Base-by-base conservation (phyloP, 2,113 vertebrate species). In the Equus quagga region DNA sequence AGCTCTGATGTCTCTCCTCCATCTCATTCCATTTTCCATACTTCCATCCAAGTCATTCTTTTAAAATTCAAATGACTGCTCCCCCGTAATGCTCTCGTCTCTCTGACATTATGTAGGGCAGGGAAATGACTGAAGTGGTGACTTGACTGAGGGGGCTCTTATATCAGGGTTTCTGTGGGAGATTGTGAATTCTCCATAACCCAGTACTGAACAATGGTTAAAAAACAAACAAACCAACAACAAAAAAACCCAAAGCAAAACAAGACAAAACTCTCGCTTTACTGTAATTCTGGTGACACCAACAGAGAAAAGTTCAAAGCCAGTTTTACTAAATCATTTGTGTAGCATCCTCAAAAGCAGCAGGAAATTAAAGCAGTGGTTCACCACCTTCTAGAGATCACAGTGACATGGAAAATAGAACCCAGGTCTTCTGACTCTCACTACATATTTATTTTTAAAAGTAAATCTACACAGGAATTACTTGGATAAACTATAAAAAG, bases 401-500 rank as follows among this genome's bases (percentile, higher is more conserved):
- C n/a, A 89, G 21, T 62, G 19, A 60, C 60, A 49, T 65, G 3
- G 87, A 88, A 94, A 64, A 65, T 15, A 82, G 19, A 80, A 82
- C 18, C 31, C 54, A 64, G 54, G 17, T 70, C 21, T 87, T 92
- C 24, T 62, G 41, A 88, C 14, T 91, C 19, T 33, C 21, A 13
- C 28, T 89, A 36, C 80, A 17, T 76, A 54, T 80, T 84, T 54
- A 64, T 49, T 89, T 86, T 28, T 21, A 80, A 60, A 83, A 79
- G 41, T 26, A 90, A 81, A 75, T 54, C 8, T 85, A 83, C 8
- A 26, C 18, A 84, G 28, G 33, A 91, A 83, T 92, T 89, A 79
- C 88, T 84, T 84, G 26, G 36, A 84, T 67, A 94, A 79, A 88
- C 84, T 78, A 89, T 79, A 23, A 23, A 92, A 79, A 92, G 18